These are phyloP conservation scores for Creontiades dilutus DNA, from an alignment of 2,888 invertebrate genomes.

Conservation along the genomic window DNA sequence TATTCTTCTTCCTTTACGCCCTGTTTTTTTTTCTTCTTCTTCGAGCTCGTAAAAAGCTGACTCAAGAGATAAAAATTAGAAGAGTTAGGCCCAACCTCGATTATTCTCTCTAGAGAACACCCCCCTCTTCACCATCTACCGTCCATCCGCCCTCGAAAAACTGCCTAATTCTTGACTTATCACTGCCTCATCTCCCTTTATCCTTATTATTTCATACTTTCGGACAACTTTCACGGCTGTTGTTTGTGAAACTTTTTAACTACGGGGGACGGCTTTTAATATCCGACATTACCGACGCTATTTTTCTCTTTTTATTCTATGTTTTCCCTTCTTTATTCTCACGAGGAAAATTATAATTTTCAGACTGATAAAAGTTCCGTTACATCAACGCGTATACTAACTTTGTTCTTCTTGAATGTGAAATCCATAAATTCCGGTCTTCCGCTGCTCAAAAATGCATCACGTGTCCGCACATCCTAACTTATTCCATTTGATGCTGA, in stretches of 20 bases:
- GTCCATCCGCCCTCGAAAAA: not conserved
- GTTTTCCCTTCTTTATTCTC: not conserved
- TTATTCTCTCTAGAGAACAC: not conserved
- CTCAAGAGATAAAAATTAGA: not conserved
- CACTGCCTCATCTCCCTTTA: conserved; percentile 47
- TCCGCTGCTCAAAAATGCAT: too few relatives aligned
- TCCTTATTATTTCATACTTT: conserved; percentile 59
- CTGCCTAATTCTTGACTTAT: conserved; percentile 59
- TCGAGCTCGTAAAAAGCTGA: not conserved
- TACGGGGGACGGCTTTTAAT: conserved; percentile 43
- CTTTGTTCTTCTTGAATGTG: too few relatives aligned
- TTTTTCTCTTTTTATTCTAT: not conserved
- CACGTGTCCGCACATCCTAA: too few relatives aligned
- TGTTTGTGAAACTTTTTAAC: conserved; percentile 53
- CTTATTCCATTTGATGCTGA: too few relatives aligned
- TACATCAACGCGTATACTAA: not conserved
- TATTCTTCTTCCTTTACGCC: not conserved
- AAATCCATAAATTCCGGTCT: too few relatives aligned
- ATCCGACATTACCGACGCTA: not conserved
- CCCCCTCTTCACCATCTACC: not conserved
- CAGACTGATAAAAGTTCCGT: not conserved
- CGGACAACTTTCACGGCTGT: conserved; percentile 57
- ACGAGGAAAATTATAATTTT: not conserved
- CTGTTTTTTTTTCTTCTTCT: not conserved
- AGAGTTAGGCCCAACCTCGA: conserved; percentile 13